These are phyloP conservation scores for Escarpia spicata DNA, from an alignment of 2,888 invertebrate genomes.

Conservation along the genomic window DNA sequence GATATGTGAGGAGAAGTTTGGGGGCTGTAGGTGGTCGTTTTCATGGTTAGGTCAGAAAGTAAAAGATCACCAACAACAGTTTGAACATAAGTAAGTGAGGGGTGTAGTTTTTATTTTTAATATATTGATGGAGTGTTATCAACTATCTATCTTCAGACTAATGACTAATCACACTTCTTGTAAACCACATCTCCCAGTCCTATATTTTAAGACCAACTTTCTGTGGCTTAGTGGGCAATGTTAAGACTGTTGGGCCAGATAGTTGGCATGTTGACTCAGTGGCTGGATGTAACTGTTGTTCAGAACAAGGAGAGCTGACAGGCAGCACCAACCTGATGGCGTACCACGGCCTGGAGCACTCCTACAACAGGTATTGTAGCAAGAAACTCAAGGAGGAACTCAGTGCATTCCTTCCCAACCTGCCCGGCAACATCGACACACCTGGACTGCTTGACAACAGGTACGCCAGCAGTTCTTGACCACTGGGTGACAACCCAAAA, in stretches of 20 bases:
- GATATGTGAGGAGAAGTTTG: no score
- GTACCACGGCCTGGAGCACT: slow-evolving; percentile 94
- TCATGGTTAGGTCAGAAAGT: no score
- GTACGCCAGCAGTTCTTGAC: slow-evolving; percentile 60
- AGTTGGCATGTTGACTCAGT: not conserved
- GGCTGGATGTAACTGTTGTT: not conserved
- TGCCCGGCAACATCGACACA: slow-evolving; percentile 94
- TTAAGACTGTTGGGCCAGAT: not conserved
- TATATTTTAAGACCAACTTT: not conserved
- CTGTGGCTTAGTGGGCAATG: not conserved
- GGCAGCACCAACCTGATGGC: slow-evolving; percentile 97
- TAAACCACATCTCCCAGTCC: no score
- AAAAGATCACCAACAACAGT: no score
- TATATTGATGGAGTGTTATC: no score
- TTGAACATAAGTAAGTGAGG: no score
- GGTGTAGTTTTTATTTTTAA: no score
- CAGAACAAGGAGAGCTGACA: slow-evolving; percentile 71
- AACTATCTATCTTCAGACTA: no score
- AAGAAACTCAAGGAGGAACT: slow-evolving; percentile 90
- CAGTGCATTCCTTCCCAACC: slow-evolving; percentile 92
- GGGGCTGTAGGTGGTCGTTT: no score
- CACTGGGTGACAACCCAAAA: not conserved
- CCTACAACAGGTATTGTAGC: slow-evolving; percentile 96
- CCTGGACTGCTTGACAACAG: slow-evolving; percentile 78
- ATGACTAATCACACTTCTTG: no score